Evolutionary conservation across 2,113 vertebrate genomes (phyloP).

Genomic region (Alexandromys fortis): DNA sequence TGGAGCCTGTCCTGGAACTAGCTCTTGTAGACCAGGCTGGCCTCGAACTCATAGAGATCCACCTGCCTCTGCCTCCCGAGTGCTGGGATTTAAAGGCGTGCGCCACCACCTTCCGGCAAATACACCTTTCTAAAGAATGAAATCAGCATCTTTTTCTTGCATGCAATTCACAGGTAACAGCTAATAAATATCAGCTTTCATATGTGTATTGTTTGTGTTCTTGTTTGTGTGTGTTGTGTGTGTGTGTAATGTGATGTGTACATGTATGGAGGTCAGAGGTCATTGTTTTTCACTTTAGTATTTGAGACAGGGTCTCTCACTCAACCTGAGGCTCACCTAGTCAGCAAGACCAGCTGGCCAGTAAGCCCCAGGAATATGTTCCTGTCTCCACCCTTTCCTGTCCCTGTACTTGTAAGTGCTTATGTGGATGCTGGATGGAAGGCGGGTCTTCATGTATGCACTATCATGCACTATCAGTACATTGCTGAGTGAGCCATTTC

Average conservation of each 20-base stretch:
- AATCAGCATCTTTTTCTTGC: not conserved
- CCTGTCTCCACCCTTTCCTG: not conserved
- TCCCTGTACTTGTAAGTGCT: not conserved
- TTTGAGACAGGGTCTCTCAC: not conserved
- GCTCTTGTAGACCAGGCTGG: too few relatives aligned
- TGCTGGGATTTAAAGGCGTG: too few relatives aligned
- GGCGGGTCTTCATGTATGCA: not conserved
- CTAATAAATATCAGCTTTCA: not conserved
- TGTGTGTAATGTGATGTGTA: too few relatives aligned
- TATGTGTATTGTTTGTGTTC: not conserved
- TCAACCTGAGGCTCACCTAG: not conserved
- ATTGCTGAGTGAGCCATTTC: not conserved
- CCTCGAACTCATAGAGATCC: too few relatives aligned
- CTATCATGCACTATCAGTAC: fast-evolving
- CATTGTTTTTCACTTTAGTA: too few relatives aligned
- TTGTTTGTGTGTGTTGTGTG: not conserved
- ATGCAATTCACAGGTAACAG: not conserved
- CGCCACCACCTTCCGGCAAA: too few relatives aligned
- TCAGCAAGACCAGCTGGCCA: not conserved
- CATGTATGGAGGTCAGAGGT: not conserved
- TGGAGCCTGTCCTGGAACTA: too few relatives aligned
- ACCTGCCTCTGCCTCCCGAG: too few relatives aligned
- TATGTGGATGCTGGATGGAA: not conserved
- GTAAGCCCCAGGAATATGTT: not conserved
- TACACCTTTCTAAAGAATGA: not conserved